Evolutionary conservation across 2,113 vertebrate species (phyloP).

Genomic region (Hystrix brachyura): DNA sequence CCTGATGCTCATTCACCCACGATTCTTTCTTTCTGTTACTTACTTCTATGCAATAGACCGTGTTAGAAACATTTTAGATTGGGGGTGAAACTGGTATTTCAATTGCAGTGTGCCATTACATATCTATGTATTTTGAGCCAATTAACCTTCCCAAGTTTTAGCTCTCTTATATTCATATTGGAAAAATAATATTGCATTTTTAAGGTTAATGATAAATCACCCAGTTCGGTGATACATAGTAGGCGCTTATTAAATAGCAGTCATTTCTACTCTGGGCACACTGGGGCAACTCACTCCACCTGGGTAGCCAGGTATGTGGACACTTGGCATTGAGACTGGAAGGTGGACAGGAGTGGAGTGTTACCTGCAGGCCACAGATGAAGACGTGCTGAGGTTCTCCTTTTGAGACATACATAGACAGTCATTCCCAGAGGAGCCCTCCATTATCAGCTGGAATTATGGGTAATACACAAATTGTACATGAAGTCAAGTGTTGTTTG

Average conservation of each 20-base stretch:
- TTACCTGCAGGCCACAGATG: not conserved
- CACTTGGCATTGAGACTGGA: not conserved
- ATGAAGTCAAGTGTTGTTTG: not conserved
- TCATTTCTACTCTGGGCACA: not conserved
- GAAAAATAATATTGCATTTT: not conserved
- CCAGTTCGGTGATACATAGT: not conserved
- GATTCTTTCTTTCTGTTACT: not conserved
- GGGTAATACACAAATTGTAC: not conserved
- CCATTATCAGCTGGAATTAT: not conserved
- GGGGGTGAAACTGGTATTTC: not conserved
- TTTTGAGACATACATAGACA: not conserved
- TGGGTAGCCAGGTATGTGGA: not conserved
- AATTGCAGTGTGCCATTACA: not conserved
- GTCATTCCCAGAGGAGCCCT: not conserved
- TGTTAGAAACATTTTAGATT: not conserved
- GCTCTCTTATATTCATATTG: not conserved
- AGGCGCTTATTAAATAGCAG: not conserved
- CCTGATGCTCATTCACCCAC: not conserved
- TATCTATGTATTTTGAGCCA: not conserved
- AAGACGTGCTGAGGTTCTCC: not conserved
- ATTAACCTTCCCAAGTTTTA: not conserved
- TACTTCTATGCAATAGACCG: not conserved
- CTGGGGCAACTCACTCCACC: too few relatives aligned
- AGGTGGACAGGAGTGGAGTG: not conserved
- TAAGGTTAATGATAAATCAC: not conserved